These are phyloP conservation scores for Ctenochaetus hawaiiensis DNA, from an alignment of 2,797 vertebrate genomes.

Conservation along the genomic window DNA sequence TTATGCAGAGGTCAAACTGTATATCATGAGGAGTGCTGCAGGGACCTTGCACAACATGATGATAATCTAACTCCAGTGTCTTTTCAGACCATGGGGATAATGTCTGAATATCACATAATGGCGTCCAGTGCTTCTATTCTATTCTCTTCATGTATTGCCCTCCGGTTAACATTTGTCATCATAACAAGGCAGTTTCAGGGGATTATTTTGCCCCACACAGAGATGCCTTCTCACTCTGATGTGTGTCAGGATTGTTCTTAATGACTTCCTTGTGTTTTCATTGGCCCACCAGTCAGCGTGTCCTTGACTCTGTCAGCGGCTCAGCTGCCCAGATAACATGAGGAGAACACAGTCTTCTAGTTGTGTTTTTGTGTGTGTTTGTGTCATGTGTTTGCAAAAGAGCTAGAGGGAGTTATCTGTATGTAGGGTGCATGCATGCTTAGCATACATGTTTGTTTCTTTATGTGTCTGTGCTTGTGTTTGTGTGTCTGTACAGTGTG, in stretches of 20 bases:
- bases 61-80: constrained; percentile 50
- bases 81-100: constrained; percentile 38
- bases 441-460: constrained; percentile 29
- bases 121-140: constrained; percentile 10
- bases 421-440: constrained; percentile 25
- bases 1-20: constrained; percentile 61
- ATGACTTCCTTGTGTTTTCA: constrained; percentile 69
- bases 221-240: constrained; percentile 37
- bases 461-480: constrained; percentile 1
- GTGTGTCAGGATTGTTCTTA: constrained; percentile 56
- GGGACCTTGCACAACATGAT: constrained; percentile 26
- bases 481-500: constrained; percentile 20
- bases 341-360: constrained; percentile 29
- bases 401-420: not conserved
- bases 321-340: constrained; percentile 48
- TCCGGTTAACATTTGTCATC: constrained; percentile 59
- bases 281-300: constrained; percentile 55
- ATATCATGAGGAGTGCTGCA: constrained; percentile 14
- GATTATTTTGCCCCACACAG: constrained; percentile 52
- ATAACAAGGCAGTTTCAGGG: constrained; percentile 60
- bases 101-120: constrained; percentile 45
- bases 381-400: constrained; percentile 16
- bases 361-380: constrained; percentile 3
- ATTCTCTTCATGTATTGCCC: constrained; percentile 29
- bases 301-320: constrained; percentile 68